Evolutionary conservation across 2,797 vertebrate genomes (phyloP).

Genomic region (Dendrocincla fuliginosa): DNA sequence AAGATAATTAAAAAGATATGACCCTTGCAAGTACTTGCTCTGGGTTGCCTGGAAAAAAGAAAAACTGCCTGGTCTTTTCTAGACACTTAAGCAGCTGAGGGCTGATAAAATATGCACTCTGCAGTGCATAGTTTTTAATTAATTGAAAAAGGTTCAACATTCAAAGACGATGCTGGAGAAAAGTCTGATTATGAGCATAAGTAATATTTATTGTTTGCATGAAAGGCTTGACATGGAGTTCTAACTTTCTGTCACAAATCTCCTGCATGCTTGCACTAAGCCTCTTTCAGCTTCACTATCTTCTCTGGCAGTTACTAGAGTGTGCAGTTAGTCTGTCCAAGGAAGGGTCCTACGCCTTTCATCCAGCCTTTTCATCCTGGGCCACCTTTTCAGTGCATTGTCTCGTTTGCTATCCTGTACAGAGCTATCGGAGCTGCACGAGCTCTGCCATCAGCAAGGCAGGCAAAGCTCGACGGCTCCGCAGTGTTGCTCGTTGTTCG

Average conservation of each 20-base stretch:
- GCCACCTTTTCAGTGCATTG: conserved; percentile 40
- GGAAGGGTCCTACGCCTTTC: conserved; percentile 38
- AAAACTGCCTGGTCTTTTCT: conserved; percentile 84
- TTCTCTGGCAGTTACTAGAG: conserved; percentile 48
- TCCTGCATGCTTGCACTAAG: conserved; percentile 65
- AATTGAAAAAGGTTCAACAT: conserved; percentile 93
- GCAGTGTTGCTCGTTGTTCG: fast-evolving
- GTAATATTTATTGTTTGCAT: conserved; percentile 86
- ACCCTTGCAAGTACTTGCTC: conserved; percentile 98
- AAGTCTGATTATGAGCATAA: conserved; percentile 84
- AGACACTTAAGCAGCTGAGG: conserved; percentile 86
- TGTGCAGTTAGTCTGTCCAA: not conserved
- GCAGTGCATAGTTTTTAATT: conserved; percentile 92
- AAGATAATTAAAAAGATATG: conserved; percentile 99
- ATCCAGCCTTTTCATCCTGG: conserved; percentile 27
- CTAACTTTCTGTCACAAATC: conserved; percentile 79
- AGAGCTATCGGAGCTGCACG: not conserved
- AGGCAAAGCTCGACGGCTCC: not conserved
- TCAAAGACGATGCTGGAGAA: conserved; percentile 82
- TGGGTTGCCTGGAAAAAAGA: conserved; percentile 86
- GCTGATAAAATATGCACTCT: conserved; percentile 93
- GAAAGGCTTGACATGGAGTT: conserved; percentile 79
- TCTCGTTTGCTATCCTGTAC: not conserved
- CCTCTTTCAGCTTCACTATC: conserved; percentile 69
- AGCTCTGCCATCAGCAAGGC: not conserved